phyloP scores from a whole-genome alignment of 2,113 vertebrate genomes.

The Pterocles orientalis region DNA sequence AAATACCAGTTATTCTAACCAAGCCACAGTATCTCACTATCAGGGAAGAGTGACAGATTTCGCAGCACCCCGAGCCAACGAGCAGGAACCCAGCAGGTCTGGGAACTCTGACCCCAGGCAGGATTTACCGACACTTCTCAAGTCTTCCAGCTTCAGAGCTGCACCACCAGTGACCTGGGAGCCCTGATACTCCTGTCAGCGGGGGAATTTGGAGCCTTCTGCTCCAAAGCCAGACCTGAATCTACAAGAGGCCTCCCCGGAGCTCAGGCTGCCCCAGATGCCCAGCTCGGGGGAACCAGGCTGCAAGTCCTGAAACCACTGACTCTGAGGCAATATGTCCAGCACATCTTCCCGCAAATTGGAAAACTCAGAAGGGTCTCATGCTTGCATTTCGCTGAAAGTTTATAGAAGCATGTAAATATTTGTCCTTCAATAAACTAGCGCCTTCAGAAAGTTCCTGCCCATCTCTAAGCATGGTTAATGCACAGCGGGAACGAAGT shows the following conservation, averaged over 20 bases:
- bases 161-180: background rate
- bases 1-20: background rate
- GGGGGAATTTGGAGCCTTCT: background rate
- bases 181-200: background rate
- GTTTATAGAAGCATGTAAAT: background rate
- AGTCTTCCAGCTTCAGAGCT: background rate
- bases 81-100: background rate
- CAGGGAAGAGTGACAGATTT: background rate
- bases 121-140: background rate
- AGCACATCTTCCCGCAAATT: background rate
- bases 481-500: background rate
- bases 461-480: background rate
- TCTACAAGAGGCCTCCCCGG: too few relatives aligned
- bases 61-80: background rate
- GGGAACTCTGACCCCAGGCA: background rate
- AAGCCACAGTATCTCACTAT: background rate
- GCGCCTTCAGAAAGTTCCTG: background rate
- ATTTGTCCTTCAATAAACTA: background rate
- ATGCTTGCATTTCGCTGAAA: background rate
- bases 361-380: background rate
- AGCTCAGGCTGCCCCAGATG: background rate
- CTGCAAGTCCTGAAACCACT: background rate
- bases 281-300: background rate
- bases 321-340: rapidly evolving
- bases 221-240: background rate